These are phyloP conservation scores for Vanessa tameamea DNA, from an alignment of 1,140 invertebrate species.

Conservation along the genomic window DNA sequence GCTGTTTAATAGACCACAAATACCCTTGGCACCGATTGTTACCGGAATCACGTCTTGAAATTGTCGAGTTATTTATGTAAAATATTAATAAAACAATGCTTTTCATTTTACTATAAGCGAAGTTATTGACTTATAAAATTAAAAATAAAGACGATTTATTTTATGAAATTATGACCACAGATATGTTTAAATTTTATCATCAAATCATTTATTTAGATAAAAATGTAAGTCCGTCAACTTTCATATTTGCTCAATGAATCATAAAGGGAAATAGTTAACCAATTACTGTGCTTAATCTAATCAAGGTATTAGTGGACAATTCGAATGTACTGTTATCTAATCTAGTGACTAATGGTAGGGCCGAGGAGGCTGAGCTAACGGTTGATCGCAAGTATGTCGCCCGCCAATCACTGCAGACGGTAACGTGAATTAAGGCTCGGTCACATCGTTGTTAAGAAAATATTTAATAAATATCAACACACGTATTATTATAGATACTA, in stretches of 20 bases:
- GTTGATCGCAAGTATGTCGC: constrained; percentile 62
- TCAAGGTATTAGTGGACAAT: constrained; percentile 23
- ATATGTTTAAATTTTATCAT: no score
- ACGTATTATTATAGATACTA: background rate
- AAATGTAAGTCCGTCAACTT: background rate
- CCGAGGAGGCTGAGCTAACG: constrained; percentile 50
- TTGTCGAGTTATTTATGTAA: constrained; percentile 11
- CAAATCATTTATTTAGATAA: no score
- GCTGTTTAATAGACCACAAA: constrained; percentile 47
- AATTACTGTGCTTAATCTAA: constrained; percentile 21
- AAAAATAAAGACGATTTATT: no score
- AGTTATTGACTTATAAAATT: no score
- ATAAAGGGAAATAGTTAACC: constrained; percentile 12
- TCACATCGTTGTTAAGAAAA: constrained; percentile 29
- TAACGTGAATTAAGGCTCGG: constrained; percentile 30
- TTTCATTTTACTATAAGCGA: background rate
- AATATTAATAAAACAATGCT: background rate
- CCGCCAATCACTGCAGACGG: constrained; percentile 40
- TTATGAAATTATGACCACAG: no score
- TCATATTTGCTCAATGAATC: constrained; percentile 14
- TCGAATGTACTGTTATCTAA: constrained; percentile 36
- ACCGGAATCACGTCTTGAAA: constrained; percentile 28
- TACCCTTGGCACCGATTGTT: constrained; percentile 48
- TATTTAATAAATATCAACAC: background rate
- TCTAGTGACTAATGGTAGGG: constrained; percentile 53